Base-by-base conservation (phyloP, 2,797 vertebrate species). In the Spondyliosoma cantharus region DNA sequence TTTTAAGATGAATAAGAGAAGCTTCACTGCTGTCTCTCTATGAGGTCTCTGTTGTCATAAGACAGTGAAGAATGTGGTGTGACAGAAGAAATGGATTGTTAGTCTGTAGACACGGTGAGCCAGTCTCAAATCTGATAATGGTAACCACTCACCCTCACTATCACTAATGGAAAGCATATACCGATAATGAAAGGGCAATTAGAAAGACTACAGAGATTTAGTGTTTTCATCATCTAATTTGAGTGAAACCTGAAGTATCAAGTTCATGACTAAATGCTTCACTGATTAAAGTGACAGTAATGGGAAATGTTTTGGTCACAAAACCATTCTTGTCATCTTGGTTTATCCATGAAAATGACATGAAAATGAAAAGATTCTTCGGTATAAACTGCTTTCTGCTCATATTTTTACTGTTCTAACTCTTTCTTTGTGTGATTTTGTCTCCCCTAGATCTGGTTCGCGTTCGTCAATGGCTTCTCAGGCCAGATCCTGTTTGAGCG, bases 401-500 rank as follows among this genome's bases (percentile, higher is more conserved):
- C 4, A 59, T 50, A 2, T 71, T 70, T 62, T 46, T 64, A 7
- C 42, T 71, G 32, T 59, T 74, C 62, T 89, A 19, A 76, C 32
- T 50, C 45, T 64, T 60, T 60, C 3, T 63, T 75, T n/a, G 0
- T 85, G 65, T 65, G 3, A 52, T 66, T 66, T 69, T 90, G 37
- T 90, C 25, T 87, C 72, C 90, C 91, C 81, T 90, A 99, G 98
- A 96, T 99, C 94, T 99, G 98, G 98, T 99, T 99, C 89, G 98
- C 98, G 6, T 99, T 99, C 71, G 97, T 99, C 84, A 99, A 99
- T 77, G 98, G 98, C 68, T 99, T 99, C 94, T 99, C 98, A 48
- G 98, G 98, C 85, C 98, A 99, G 94, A 99, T 99, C 92, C 97
- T 99, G 60, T 99, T 99, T 90, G 98, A 99, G 87, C 96, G 98